Evolutionary conservation across 2,797 vertebrate genomes (phyloP).

Genomic region (Bradypus variegatus): DNA sequence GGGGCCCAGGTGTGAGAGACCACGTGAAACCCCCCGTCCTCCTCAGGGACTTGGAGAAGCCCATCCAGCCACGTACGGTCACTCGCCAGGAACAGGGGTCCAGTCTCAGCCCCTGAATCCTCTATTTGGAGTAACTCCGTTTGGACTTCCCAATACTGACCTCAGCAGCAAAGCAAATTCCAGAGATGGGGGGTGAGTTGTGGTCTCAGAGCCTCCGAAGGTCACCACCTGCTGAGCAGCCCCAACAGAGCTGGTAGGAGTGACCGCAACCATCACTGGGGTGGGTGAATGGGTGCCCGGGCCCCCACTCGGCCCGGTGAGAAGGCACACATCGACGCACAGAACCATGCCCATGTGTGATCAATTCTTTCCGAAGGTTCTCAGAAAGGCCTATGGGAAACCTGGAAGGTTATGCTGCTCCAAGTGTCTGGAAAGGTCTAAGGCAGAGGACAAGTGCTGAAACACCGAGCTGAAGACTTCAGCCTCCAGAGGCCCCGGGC

Average conservation of each 20-base stretch:
- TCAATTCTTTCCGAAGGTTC: neutral
- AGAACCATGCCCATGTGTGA: neutral
- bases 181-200: neutral
- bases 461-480: neutral
- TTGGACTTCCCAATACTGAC: rapidly evolving
- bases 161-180: neutral
- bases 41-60: too few relatives aligned
- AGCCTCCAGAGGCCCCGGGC: neutral
- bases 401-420: rapidly evolving
- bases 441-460: rapidly evolving
- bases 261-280: too few relatives aligned
- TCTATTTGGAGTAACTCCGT: too few relatives aligned
- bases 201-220: neutral
- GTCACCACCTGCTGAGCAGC: too few relatives aligned
- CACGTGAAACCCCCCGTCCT: too few relatives aligned
- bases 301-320: neutral
- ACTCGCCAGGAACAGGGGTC: neutral
- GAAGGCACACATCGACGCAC: rapidly evolving
- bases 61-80: neutral
- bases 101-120: neutral
- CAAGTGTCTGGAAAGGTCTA: too few relatives aligned
- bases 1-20: too few relatives aligned
- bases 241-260: too few relatives aligned
- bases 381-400: rapidly evolving
- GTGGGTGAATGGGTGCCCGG: rapidly evolving